A percentile compares a stretch with the other conserved stretches of the same genome.
Conservation (phyloP, 2,113 vertebrate genomes). For the Dolichotis patagonum region DNA sequence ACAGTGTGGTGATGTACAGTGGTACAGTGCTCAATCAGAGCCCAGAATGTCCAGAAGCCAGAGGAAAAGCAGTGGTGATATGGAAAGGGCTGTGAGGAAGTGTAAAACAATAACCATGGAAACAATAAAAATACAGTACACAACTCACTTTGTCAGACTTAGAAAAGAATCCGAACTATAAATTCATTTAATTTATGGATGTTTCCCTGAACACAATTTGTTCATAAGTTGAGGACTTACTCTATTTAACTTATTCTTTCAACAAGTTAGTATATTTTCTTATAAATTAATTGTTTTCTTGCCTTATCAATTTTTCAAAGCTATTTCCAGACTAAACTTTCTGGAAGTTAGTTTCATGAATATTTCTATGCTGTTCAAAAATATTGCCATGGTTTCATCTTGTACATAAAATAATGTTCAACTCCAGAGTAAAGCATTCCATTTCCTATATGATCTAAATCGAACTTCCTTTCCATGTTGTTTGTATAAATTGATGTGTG, state of each 20-base stretch:
- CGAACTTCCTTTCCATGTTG: background rate
- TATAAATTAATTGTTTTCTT: slow-evolving; percentile 13
- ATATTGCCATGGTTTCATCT: background rate
- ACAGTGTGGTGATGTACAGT: background rate
- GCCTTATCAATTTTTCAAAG: slow-evolving; percentile 8
- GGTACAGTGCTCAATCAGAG: background rate
- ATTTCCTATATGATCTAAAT: background rate
- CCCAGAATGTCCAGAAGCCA: background rate
- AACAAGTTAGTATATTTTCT: slow-evolving; percentile 35
- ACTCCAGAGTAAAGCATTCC: background rate
- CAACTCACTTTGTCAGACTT: background rate
- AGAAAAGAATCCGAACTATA: background rate
- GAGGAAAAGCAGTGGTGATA: background rate
- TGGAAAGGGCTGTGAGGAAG: background rate
- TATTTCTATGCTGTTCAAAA: background rate
- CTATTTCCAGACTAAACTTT: slow-evolving; percentile 17
- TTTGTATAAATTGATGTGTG: background rate
- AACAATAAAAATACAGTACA: background rate
- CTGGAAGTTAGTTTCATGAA: background rate
- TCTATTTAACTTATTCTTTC: slow-evolving; percentile 16
- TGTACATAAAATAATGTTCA: background rate
- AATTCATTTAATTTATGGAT: background rate
- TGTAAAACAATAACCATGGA: background rate
- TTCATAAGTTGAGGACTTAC: background rate
- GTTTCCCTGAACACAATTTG: background rate